These are phyloP conservation scores for Caligus rogercresseyi DNA, from an alignment of 1,140 invertebrate species.

Conservation along the genomic window DNA sequence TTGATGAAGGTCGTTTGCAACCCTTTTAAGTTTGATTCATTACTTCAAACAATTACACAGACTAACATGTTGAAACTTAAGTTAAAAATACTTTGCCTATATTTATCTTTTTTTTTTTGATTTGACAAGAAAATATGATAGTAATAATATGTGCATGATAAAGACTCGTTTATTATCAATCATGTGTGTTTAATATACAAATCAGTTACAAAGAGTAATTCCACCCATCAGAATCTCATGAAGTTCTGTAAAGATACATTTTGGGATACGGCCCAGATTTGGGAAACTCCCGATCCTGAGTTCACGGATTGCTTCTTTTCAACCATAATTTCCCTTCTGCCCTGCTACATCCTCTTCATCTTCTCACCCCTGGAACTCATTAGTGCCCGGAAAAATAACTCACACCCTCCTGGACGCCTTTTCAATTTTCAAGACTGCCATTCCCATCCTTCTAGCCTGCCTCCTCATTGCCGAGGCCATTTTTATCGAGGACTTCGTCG, in stretches of 20 bases:
- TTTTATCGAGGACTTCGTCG: background rate
- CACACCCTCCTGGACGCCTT: background rate
- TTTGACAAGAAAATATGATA: no score
- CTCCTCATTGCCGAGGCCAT: background rate
- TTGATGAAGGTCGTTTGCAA: no score
- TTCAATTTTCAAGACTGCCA: constrained; percentile 2
- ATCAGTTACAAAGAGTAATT: no score
- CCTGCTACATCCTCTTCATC: constrained; percentile 63
- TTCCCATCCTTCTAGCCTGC: background rate
- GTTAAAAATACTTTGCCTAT: no score
- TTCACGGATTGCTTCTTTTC: constrained; percentile 71
- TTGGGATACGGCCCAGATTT: constrained; percentile 27
- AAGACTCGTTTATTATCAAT: no score
- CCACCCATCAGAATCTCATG: background rate
- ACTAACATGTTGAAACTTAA: no score
- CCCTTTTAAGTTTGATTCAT: no score
- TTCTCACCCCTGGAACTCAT: constrained; percentile 48
- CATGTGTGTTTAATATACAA: no score
- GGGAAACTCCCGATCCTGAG: constrained; percentile 60
- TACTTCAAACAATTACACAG: no score
- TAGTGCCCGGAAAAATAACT: no score
- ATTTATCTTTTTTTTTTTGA: no score
- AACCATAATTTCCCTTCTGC: constrained; percentile 66
- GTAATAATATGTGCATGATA: no score
- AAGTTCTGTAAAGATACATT: constrained; percentile 6